Percentiles rank a stretch among this genome's conserved stretches.
phyloP scores from a whole-genome alignment of 2,113 vertebrate genomes.

The Amazona guildingii region DNA sequence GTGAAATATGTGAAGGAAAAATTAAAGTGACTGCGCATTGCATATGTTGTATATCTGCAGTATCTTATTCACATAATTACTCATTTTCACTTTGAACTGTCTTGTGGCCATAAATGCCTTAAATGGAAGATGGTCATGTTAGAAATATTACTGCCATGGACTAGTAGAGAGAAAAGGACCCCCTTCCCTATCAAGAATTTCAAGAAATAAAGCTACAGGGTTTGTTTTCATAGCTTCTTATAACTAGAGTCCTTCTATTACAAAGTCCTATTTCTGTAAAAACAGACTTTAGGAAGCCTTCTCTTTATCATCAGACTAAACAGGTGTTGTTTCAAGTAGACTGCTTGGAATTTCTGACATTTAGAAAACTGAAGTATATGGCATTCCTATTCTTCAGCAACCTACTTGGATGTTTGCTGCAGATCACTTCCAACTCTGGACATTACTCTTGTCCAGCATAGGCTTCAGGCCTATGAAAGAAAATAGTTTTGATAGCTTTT shows the following conservation, averaged over 20 bases:
- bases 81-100: background rate
- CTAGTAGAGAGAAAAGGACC: background rate
- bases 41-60: background rate
- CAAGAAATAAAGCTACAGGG: background rate
- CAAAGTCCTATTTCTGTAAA: background rate
- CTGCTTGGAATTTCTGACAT: background rate
- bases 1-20: background rate
- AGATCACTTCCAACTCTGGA: background rate
- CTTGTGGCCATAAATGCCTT: background rate
- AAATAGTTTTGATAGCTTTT: background rate
- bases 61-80: background rate
- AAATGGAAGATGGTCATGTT: accelerated
- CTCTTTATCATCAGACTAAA: background rate
- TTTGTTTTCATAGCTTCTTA: background rate
- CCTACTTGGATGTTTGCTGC: background rate
- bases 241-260: background rate
- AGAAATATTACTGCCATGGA: background rate
- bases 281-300: background rate
- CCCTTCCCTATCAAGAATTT: background rate
- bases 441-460: background rate
- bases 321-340: background rate
- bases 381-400: background rate
- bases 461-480: background rate
- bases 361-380: background rate
- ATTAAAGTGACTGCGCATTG: background rate